phyloP scores from a whole-genome alignment of 1,140 invertebrate species.

The Musca domestica region DNA sequence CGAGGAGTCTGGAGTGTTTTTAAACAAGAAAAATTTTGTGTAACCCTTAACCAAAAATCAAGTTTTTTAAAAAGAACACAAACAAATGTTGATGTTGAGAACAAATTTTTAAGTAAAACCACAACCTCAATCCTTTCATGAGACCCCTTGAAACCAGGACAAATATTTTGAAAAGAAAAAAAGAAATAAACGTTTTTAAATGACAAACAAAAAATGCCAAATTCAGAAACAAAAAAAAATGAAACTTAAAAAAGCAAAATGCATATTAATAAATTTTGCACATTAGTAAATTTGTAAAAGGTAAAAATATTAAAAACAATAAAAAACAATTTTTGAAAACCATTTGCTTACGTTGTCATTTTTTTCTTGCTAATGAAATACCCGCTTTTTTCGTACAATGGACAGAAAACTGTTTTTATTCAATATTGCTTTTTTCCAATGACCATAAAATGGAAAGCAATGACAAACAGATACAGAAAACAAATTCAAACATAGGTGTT shows the following conservation, averaged over 20 bases:
- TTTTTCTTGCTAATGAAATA: too few relatives aligned
- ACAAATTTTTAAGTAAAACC: background rate
- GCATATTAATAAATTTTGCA: background rate
- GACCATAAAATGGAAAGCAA: too few relatives aligned
- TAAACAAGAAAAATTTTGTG: too few relatives aligned
- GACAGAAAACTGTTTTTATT: too few relatives aligned
- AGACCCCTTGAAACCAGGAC: background rate
- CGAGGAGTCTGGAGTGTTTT: too few relatives aligned
- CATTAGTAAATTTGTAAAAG: slow-evolving; percentile 23
- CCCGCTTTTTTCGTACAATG: too few relatives aligned
- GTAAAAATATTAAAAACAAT: slow-evolving; percentile 12
- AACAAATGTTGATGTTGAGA: background rate
- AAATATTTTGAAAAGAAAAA: slow-evolving; percentile 1
- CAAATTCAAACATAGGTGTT: too few relatives aligned
- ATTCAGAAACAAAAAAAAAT: slow-evolving; percentile 2
- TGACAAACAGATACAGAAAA: too few relatives aligned
- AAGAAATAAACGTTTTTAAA: background rate
- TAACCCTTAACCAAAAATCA: too few relatives aligned
- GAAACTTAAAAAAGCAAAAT: too few relatives aligned
- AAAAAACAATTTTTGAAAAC: background rate
- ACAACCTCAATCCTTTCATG: background rate
- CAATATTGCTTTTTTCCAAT: too few relatives aligned
- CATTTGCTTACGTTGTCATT: background rate
- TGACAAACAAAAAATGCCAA: background rate
- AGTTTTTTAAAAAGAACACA: background rate